Base-by-base conservation (phyloP, 2,888 invertebrate species). In the Colletes collaris region DNA sequence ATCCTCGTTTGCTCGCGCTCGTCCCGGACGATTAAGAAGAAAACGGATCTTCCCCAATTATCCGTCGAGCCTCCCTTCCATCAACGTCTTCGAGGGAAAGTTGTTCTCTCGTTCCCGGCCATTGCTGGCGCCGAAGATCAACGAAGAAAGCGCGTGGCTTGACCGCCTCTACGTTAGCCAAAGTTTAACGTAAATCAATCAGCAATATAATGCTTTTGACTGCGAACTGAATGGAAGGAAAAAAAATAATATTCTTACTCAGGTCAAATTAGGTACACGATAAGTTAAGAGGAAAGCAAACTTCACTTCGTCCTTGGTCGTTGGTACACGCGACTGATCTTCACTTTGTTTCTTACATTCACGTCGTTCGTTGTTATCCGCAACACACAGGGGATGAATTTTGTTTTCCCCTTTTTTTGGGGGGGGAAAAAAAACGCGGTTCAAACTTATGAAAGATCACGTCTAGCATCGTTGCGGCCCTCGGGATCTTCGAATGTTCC, bases 91-190 rank as follows among this genome's bases (percentile, higher is more conserved):
- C 58, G 50, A 58, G 56, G 55, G 55, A 63, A 37, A 35, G 16
- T 50, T 35, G 8, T 46, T 46, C 44, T 46, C 10, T 53, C 8
- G 8, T 46, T 46, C 44, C 37, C 40, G 49, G 10, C 7, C 35
- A 16, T n/a, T 35, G 10, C 49, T 11, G 53, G 53, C 5, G 10
- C 10, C 52, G 64, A 53, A 49, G 19, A 71, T 64, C 37, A 52
- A 37, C 52, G 52, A 74, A 63, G 46, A 49, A 68, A 64, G 40
- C 46, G 46, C 35, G 58, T 60, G 76, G 76, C 63, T 60, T 44
- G 67, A 64, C 79, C 79, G 76, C 49, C 75, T 80, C 16, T 80
- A 82, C 79, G 84, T 88, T 84, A 79, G 81, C 77, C 78, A 67
- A 85, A 77, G 75, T 79, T 82, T 60, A 70, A 85, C 82, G 82